Conservation (phyloP, 1,140 invertebrate genomes). For the Panagrolaimus sp. region DNA sequence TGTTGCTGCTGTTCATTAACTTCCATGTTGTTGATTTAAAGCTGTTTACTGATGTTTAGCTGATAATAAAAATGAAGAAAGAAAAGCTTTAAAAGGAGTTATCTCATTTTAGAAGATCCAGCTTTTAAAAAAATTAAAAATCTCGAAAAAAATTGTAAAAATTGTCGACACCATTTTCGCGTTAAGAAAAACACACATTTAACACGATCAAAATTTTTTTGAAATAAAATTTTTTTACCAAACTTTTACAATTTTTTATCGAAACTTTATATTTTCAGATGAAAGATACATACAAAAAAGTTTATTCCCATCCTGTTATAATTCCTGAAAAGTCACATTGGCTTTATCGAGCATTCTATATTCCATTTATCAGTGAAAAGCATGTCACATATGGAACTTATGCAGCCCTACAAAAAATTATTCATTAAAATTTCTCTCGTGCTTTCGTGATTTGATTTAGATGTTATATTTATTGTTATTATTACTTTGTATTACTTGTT, state of each 20-base stretch:
- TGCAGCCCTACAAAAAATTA: constrained; percentile 7
- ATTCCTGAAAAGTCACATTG: constrained; percentile 2
- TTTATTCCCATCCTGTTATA: not conserved
- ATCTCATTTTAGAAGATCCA: too few relatives aligned
- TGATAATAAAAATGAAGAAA: too few relatives aligned
- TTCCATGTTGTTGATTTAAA: too few relatives aligned
- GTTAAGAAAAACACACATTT: not conserved
- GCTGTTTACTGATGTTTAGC: too few relatives aligned
- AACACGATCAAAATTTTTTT: not conserved
- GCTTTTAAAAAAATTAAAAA: too few relatives aligned
- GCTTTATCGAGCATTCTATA: not conserved
- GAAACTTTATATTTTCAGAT: not conserved
- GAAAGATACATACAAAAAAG: not conserved
- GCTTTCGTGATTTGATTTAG: too few relatives aligned
- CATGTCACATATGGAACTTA: not conserved
- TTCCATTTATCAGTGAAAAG: not conserved
- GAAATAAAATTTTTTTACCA: not conserved
- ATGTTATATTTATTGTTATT: too few relatives aligned
- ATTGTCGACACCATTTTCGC: not conserved
- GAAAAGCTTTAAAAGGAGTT: too few relatives aligned
- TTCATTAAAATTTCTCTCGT: not conserved
- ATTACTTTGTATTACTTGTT: too few relatives aligned
- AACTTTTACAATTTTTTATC: not conserved
- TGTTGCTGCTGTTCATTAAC: too few relatives aligned
- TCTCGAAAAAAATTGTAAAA: too few relatives aligned